phyloP scores from a whole-genome alignment of 2,113 vertebrate genomes.

The Vulpes ferrilata region DNA sequence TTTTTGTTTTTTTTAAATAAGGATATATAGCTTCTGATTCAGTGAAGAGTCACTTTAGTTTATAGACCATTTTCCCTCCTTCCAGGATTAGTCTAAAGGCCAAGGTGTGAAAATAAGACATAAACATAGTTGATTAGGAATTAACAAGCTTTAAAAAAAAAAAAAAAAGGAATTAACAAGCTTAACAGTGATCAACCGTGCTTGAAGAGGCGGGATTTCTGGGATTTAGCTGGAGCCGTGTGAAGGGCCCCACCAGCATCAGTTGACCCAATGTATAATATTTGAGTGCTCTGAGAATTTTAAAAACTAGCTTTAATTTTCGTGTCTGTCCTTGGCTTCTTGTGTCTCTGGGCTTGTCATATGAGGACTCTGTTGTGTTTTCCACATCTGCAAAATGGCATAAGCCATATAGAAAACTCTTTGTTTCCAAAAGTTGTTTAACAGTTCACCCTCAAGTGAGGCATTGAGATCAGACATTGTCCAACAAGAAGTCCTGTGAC shows the following conservation, averaged over 20 bases:
- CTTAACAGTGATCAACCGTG: neutral
- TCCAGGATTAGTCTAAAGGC: slow-evolving; percentile 59
- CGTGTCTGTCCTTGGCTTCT: neutral
- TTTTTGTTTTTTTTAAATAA: neutral
- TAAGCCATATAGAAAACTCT: neutral
- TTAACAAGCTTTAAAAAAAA: slow-evolving; percentile 11
- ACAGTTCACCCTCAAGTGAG: neutral
- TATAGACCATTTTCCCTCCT: slow-evolving; percentile 1
- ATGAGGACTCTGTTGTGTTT: neutral
- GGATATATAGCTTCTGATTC: neutral
- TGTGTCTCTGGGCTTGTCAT: neutral
- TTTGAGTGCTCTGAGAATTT: neutral
- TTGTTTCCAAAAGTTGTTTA: neutral
- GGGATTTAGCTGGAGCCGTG: neutral
- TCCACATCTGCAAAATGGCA: neutral
- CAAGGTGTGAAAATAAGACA: slow-evolving; percentile 62
- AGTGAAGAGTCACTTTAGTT: slow-evolving; percentile 29
- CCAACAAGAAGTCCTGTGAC: neutral
- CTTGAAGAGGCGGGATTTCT: slow-evolving; percentile 21
- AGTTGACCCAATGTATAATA: neutral
- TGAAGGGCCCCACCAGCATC: neutral
- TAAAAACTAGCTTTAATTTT: neutral
- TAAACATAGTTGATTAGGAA: slow-evolving; percentile 62
- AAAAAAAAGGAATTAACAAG: slow-evolving; percentile 19
- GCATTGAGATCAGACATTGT: neutral